A percentile compares a stretch with the other conserved stretches of the same genome.
Conservation (phyloP, 2,888 invertebrate genomes). For the Xestobium rufovillosum region DNA sequence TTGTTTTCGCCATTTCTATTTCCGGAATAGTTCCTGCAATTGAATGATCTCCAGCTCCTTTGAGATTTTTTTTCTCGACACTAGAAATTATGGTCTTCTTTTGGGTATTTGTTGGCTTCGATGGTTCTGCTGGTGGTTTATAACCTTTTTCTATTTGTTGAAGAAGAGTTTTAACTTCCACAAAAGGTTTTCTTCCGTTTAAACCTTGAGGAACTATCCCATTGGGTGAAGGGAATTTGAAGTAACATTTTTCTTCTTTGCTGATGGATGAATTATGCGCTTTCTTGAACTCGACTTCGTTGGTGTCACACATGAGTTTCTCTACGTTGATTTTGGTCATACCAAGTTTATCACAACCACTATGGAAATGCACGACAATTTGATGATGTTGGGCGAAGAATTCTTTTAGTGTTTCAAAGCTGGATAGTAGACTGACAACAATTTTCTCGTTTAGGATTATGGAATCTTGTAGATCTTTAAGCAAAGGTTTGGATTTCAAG, state of each 20-base stretch:
- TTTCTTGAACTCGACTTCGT: constrained; percentile 9
- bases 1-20: too few relatives aligned
- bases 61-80: too few relatives aligned
- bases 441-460: constrained; percentile 37
- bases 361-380: constrained; percentile 33
- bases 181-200: constrained; percentile 29
- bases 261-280: constrained; percentile 8
- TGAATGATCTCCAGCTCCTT: too few relatives aligned
- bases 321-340: constrained; percentile 29
- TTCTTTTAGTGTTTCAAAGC: constrained; percentile 27
- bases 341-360: constrained; percentile 33
- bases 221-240: constrained; percentile 30
- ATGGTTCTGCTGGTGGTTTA: too few relatives aligned
- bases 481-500: constrained; percentile 38
- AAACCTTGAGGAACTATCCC: constrained; percentile 28
- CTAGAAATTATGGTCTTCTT: too few relatives aligned
- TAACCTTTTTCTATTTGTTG: constrained; percentile 10
- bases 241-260: constrained; percentile 26
- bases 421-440: constrained; percentile 32
- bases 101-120: too few relatives aligned
- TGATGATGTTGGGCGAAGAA: constrained; percentile 32
- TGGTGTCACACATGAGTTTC: constrained; percentile 21
- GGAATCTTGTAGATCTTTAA: constrained; percentile 32
- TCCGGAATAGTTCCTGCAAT: too few relatives aligned
- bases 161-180: constrained; percentile 28